Evolutionary conservation across 1,140 invertebrate species (phyloP).

Genomic region (Monochamus saltuarius): DNA sequence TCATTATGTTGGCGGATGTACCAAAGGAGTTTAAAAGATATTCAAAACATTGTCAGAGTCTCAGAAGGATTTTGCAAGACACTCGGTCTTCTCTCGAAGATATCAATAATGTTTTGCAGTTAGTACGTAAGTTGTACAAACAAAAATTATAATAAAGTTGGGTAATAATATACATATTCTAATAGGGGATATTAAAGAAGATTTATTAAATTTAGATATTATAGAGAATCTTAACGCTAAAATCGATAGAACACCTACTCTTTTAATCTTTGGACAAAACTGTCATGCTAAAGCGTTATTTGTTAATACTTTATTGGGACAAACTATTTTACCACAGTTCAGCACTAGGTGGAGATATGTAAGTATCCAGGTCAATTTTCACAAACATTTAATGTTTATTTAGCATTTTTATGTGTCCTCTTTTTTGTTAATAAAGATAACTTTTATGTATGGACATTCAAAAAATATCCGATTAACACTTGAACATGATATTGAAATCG

Average conservation of each 20-base stretch:
- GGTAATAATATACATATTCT: neutral
- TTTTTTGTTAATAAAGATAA: slow-evolving; percentile 47
- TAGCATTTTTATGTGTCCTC: slow-evolving; percentile 21
- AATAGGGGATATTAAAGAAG: slow-evolving; percentile 54
- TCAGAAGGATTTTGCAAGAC: no score
- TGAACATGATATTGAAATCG: slow-evolving; percentile 74
- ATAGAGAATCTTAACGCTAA: slow-evolving; percentile 56
- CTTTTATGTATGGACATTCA: slow-evolving; percentile 67
- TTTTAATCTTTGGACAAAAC: slow-evolving; percentile 71
- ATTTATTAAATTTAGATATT: slow-evolving; percentile 55
- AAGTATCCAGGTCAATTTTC: slow-evolving; percentile 34
- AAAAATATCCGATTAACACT: slow-evolving; percentile 69
- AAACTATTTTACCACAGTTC: slow-evolving; percentile 61
- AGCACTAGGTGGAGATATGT: slow-evolving; percentile 68
- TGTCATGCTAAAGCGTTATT: slow-evolving; percentile 67
- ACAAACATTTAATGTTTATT: no score
- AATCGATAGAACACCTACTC: slow-evolving; percentile 55
- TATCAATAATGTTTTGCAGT: no score
- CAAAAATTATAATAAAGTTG: no score
- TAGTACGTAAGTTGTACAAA: no score
- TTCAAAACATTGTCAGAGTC: no score
- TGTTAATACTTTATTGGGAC: slow-evolving; percentile 70
- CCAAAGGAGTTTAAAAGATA: no score
- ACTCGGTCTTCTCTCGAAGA: no score
- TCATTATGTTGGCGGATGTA: no score